These are phyloP conservation scores for Galaxias olidus DNA, from an alignment of 2,797 vertebrate genomes.

Conservation along the genomic window DNA sequence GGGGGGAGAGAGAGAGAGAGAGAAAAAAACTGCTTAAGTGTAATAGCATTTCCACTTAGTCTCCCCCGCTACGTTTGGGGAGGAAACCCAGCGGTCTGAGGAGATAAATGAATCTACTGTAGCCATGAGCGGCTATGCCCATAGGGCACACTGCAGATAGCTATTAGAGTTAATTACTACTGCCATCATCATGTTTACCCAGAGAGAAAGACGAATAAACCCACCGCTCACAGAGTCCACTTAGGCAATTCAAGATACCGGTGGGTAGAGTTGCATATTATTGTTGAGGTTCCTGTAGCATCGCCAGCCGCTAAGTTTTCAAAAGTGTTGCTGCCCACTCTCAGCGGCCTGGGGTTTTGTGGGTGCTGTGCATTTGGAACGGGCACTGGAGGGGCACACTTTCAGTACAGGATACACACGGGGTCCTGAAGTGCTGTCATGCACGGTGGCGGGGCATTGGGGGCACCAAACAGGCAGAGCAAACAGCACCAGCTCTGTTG, in stretches of 20 bases:
- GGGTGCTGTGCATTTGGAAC: no score
- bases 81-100: conserved; percentile 59
- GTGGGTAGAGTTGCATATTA: background rate
- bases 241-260: conserved; percentile 5
- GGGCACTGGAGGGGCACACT: no score
- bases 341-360: no score
- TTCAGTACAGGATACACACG: no score
- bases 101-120: conserved; percentile 59
- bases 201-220: conserved; percentile 66
- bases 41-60: conserved; percentile 68
- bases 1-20: conserved; percentile 27
- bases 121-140: conserved; percentile 63
- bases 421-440: no score
- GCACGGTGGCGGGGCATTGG: no score
- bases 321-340: no score
- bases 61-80: conserved; percentile 60
- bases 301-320: no score
- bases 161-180: conserved; percentile 76
- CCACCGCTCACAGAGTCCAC: conserved; percentile 38
- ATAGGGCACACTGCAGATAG: conserved; percentile 63
- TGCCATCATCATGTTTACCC: conserved; percentile 75
- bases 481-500: conserved; percentile 13
- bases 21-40: conserved; percentile 56
- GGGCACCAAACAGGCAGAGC: no score
- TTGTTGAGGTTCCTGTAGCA: no score